Conservation (phyloP, 2,113 vertebrate genomes). For the Glaucomys volans region DNA sequence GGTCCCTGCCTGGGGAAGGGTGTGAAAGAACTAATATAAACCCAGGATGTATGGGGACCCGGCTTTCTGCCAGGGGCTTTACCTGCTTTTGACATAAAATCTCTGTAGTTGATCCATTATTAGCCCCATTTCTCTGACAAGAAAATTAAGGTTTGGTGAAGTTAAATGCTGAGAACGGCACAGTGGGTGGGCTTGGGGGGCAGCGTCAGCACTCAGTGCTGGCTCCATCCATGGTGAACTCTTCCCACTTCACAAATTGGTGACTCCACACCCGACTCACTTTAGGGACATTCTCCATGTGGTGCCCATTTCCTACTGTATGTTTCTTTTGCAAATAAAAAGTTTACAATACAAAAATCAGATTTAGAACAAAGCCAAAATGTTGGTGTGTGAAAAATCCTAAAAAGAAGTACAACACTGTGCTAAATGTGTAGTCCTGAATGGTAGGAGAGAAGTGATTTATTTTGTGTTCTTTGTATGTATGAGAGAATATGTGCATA, state of each 20-base stretch:
- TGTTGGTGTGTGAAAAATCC: neutral
- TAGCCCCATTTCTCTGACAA: neutral
- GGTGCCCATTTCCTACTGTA: neutral
- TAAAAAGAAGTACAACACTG: neutral
- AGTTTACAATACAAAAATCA: neutral
- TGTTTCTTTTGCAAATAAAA: constrained; percentile 36
- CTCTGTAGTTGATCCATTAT: neutral
- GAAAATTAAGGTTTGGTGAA: neutral
- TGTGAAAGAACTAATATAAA: neutral
- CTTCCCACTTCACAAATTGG: neutral
- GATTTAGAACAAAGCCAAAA: constrained; percentile 40
- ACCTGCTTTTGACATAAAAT: neutral
- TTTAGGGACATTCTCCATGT: neutral
- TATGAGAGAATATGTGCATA: neutral
- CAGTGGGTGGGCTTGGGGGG: rapidly evolving
- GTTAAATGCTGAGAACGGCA: neutral
- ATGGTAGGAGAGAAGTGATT: neutral
- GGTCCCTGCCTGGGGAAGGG: neutral
- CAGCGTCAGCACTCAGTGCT: rapidly evolving
- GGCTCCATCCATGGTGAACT: neutral
- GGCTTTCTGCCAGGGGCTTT: neutral
- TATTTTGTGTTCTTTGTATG: neutral
- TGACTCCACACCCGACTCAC: neutral
- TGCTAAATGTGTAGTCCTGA: neutral
- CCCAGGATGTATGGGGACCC: neutral